Conservation (phyloP, 1,140 invertebrate species). For the Cyclargus thomasi region DNA sequence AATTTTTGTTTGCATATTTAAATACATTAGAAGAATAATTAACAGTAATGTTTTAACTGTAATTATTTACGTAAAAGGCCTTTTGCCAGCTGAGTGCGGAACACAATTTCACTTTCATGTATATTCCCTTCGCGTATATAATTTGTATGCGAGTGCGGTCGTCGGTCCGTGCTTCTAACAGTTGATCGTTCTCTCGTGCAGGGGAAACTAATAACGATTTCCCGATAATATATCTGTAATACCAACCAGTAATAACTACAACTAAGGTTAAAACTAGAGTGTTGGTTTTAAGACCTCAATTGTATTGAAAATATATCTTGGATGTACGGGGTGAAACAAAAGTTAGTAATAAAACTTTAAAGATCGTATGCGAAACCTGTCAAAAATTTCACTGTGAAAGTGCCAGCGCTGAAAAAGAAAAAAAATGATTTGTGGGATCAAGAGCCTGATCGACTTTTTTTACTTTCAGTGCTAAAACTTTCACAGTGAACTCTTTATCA, state of each 20-base stretch:
- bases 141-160: constrained; percentile 7
- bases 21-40: not conserved
- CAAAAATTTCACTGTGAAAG: no score
- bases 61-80: not conserved
- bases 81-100: not conserved
- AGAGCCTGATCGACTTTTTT: no score
- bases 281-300: no score
- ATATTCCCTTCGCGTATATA: constrained; percentile 4
- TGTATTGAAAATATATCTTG: no score
- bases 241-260: not conserved
- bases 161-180: not conserved
- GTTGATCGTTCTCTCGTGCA: constrained; percentile 2
- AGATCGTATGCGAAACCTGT: no score
- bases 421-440: no score
- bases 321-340: no score
- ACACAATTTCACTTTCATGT: constrained; percentile 11
- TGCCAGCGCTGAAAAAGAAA: no score
- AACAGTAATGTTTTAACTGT: not conserved
- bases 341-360: no score
- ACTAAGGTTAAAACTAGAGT: not conserved
- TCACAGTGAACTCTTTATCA: no score
- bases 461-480: no score
- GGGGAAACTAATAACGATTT: not conserved
- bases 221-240: not conserved
- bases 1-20: not conserved